Percentiles rank a stretch among this genome's conserved stretches.
Evolutionary conservation across 2,797 vertebrate species (phyloP).

Genomic region (Leptatherina wallacei): DNA sequence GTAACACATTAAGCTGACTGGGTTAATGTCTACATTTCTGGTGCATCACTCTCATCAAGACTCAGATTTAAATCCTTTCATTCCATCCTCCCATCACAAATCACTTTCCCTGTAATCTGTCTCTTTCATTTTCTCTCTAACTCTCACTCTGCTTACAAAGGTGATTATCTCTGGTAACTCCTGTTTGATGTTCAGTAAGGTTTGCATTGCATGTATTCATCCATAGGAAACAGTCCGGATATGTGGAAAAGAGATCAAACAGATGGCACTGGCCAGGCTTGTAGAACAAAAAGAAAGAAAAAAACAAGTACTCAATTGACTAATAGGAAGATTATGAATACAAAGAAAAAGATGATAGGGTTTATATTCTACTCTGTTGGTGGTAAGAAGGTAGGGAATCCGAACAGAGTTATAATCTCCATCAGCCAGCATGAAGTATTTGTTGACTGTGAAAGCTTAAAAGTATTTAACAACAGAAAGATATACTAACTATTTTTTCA

Average conservation of each 20-base stretch:
- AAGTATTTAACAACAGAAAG: slow-evolving; percentile 5
- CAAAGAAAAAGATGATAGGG: not conserved
- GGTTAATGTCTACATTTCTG: slow-evolving; percentile 34
- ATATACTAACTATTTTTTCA: not conserved
- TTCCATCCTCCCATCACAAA: slow-evolving; percentile 49
- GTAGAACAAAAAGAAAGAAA: not conserved
- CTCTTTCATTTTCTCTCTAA: slow-evolving; percentile 10
- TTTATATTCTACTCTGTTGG: not conserved
- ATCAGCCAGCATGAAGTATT: not conserved
- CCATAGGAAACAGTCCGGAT: slow-evolving; percentile 1
- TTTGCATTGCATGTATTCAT: slow-evolving; percentile 19
- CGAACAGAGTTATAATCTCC: not conserved
- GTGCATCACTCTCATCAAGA: slow-evolving; percentile 60
- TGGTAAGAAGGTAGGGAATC: not conserved
- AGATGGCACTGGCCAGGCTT: slow-evolving; percentile 10
- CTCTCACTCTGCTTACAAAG: slow-evolving; percentile 23
- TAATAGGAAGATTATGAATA: not conserved
- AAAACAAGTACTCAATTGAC: not conserved
- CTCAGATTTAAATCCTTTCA: slow-evolving; percentile 48
- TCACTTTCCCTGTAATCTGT: slow-evolving; percentile 38
- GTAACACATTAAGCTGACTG: slow-evolving; percentile 26
- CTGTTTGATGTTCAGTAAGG: slow-evolving; percentile 20
- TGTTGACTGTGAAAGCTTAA: slow-evolving; percentile 1
- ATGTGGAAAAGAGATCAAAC: slow-evolving; percentile 10
- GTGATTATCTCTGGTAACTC: slow-evolving; percentile 28